phyloP scores from a whole-genome alignment of 2,113 vertebrate genomes.

The Holacanthus passer region DNA sequence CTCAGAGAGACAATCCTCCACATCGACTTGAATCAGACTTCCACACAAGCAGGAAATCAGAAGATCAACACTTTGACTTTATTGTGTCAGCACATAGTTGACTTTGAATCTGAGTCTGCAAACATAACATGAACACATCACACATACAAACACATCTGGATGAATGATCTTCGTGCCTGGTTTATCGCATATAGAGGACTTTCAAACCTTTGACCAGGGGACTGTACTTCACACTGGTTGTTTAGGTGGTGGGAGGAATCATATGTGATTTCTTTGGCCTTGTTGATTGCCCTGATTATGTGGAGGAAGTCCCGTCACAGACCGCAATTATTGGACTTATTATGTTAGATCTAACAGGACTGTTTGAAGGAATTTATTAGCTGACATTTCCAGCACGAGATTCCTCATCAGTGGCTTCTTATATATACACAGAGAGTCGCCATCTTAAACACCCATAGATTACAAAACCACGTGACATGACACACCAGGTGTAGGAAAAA shows the following conservation, averaged over 20 bases:
- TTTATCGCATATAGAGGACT: conserved; percentile 10
- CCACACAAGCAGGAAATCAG: neutral
- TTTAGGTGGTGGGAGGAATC: neutral
- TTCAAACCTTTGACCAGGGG: conserved; percentile 50
- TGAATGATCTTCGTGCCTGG: neutral
- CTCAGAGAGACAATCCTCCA: neutral
- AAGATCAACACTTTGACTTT: neutral
- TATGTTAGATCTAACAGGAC: neutral
- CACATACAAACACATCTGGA: neutral
- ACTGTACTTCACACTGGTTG: conserved; percentile 10
- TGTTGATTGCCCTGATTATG: neutral
- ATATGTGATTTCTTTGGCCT: neutral
- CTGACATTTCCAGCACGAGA: too few species aligned
- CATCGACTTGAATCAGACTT: too few species aligned
- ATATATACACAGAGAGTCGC: too few species aligned
- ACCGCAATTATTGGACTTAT: neutral
- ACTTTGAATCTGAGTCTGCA: neutral
- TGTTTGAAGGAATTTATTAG: too few species aligned
- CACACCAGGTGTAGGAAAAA: too few species aligned
- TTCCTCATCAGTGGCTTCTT: too few species aligned
- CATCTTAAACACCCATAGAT: too few species aligned
- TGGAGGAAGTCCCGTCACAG: neutral
- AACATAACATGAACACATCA: neutral
- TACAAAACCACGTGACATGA: too few species aligned
- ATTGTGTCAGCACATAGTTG: neutral